These are phyloP conservation scores for Mesoclemmys tuberculata DNA, from an alignment of 2,113 vertebrate genomes.

Conservation along the genomic window DNA sequence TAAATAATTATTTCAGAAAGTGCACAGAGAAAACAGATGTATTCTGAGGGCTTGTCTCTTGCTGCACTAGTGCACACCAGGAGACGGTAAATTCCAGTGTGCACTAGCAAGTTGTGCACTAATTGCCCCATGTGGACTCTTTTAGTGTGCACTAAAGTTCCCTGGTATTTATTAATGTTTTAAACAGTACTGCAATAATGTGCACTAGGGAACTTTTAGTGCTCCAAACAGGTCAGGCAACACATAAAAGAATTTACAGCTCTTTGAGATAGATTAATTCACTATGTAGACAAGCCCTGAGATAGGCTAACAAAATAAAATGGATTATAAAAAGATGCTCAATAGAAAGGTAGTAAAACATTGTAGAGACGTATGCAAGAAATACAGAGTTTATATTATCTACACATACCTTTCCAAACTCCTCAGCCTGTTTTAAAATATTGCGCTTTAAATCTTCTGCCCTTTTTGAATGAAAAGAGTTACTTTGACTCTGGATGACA, in stretches of 20 bases:
- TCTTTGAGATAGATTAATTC: not conserved
- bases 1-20: not conserved
- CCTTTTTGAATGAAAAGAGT: slow-evolving; percentile 90
- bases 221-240: not conserved
- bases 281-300: not conserved
- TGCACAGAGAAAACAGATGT: not conserved
- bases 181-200: not conserved
- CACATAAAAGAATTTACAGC: not conserved
- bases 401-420: slow-evolving; percentile 85
- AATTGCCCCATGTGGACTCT: not conserved
- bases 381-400: not conserved
- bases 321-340: not conserved
- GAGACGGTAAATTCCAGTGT: not conserved
- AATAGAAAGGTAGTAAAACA: not conserved
- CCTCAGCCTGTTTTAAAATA: slow-evolving; percentile 85
- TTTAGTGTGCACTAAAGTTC: not conserved
- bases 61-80: not conserved
- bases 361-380: not conserved
- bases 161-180: too few relatives aligned
- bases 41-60: not conserved
- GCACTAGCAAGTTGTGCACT: not conserved
- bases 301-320: not conserved
- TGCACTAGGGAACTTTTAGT: not conserved
- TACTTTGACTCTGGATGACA: slow-evolving; percentile 96
- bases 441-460: slow-evolving; percentile 84